A percentile compares a stretch with the other conserved stretches of the same genome.
Evolutionary conservation across 2,797 vertebrate genomes (phyloP).

Genomic region (Parambassis ranga): DNA sequence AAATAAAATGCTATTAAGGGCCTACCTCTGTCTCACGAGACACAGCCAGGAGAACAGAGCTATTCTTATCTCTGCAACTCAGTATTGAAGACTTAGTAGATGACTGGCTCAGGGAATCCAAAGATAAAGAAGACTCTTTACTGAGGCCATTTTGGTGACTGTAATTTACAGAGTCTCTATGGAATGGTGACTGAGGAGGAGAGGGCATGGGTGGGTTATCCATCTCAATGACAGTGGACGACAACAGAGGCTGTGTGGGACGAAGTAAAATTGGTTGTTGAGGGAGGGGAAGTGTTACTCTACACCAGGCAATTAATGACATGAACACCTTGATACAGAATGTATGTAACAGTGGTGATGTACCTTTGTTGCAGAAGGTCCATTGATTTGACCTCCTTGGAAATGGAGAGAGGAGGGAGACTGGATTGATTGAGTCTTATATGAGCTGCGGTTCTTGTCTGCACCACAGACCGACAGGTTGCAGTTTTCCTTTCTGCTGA

Average conservation of each 20-base stretch:
- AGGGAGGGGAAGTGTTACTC: not conserved
- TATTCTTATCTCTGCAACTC: conserved; percentile 10
- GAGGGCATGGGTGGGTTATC: conserved; percentile 39
- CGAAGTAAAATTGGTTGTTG: conserved; percentile 17
- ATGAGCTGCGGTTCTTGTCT: conserved; percentile 25
- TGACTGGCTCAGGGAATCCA: conserved; percentile 56
- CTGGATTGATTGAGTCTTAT: conserved; percentile 21
- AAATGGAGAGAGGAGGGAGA: conserved; percentile 7
- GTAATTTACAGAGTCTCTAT: conserved; percentile 3
- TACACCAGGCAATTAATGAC: conserved; percentile 18
- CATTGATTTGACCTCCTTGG: conserved; percentile 15
- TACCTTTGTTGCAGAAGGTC: conserved; percentile 50
- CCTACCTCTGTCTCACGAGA: conserved; percentile 68
- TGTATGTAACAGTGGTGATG: not conserved
- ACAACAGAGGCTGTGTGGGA: conserved; percentile 51
- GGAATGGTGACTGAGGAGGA: conserved; percentile 30
- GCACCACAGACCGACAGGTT: conserved; percentile 48
- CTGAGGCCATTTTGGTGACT: conserved; percentile 27
- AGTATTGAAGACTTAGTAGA: conserved; percentile 59
- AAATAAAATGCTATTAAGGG: not conserved
- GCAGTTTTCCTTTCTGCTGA: conserved; percentile 45
- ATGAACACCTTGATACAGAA: conserved; percentile 1
- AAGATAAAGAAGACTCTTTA: conserved; percentile 62
- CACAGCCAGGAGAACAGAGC: not conserved
- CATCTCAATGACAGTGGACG: conserved; percentile 64